A percentile compares a stretch with the other conserved stretches of the same genome.
These are phyloP conservation scores for Notiomystis cincta DNA, from an alignment of 2,113 vertebrate genomes.

Conservation along the genomic window DNA sequence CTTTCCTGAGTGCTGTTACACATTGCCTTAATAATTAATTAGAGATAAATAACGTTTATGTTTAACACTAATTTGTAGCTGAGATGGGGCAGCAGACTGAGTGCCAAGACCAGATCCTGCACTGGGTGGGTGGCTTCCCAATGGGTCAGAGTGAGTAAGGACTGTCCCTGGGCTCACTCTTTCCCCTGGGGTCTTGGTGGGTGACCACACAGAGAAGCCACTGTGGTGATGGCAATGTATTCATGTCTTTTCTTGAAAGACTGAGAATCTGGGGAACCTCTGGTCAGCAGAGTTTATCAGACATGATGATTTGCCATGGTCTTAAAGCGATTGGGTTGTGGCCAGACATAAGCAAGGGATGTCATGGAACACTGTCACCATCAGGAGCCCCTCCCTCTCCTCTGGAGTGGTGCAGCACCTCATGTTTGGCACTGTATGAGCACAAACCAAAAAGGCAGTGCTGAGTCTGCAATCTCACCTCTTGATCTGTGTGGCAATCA, in stretches of 20 bases:
- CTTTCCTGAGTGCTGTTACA: background rate
- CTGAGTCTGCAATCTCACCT: background rate
- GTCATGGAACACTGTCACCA: background rate
- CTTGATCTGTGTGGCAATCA: background rate
- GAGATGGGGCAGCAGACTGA: background rate
- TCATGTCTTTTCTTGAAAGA: background rate
- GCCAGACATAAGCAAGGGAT: background rate
- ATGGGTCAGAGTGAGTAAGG: background rate
- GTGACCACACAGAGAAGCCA: fast-evolving
- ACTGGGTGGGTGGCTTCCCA: background rate
- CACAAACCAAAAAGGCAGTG: background rate
- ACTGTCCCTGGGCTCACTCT: background rate
- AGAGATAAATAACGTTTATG: background rate
- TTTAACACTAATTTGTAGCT: background rate
- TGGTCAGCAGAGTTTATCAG: background rate
- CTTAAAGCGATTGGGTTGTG: background rate
- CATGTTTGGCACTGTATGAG: background rate
- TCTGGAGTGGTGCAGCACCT: background rate
- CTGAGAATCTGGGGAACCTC: background rate
- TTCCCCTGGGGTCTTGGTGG: background rate
- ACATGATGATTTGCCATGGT: background rate
- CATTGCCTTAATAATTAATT: slow-evolving; percentile 30
- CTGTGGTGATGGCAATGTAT: background rate
- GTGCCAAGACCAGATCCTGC: background rate
- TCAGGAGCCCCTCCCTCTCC: background rate